Evolutionary conservation across 2,888 invertebrate species (phyloP), one percentile per base, ranked within the genome.

Genomic region (Dryococelus australis): DNA sequence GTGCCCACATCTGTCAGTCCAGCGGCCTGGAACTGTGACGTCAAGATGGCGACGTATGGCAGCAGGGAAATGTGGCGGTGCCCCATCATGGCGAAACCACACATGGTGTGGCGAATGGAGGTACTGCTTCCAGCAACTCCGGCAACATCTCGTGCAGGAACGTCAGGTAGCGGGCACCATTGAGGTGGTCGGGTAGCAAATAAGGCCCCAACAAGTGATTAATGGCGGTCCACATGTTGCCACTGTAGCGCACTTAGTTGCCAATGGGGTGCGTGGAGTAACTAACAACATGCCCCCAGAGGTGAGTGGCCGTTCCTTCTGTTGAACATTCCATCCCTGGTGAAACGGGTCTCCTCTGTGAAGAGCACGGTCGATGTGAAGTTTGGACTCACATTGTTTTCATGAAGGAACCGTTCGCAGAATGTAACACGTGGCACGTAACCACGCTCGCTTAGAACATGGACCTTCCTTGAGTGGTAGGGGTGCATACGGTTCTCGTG

Each of bases 161-260:
- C 80, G 86, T 86, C 10, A 86, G 10, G n/a, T 43, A 43, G n/a
- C 43, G 81, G 47, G 27, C 47, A 43, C 26, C 47, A 84, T 8
- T 84, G 12, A 79, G 27, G 79, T 10, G 79, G 26, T 8, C 79
- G n/a, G 79, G 79, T 79, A 79, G n/a, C 79, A 79, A 79, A 79
- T 0, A 79, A 24, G n/a, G 79, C 16, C 1, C 79, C 79, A 79
- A n/a, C 79, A 79, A 79, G n/a, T 8, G 79, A 13, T 79, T 79
- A 79, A 79, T 79, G 79, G 4, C 79, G 0, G 8, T 10, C 24
- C 79, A 79, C n/a, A 79, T 79, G 9, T 24, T 79, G n/a, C 3
- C 79, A 79, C 79, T 79, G 8, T 79, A 79, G 26, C 47, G 79
- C 79, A 79, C 79, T 5, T 5, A 10, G 3, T 24, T 79, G 79